These are phyloP conservation scores for Oryzias javanicus DNA, from an alignment of 2,113 vertebrate genomes.

Conservation along the genomic window DNA sequence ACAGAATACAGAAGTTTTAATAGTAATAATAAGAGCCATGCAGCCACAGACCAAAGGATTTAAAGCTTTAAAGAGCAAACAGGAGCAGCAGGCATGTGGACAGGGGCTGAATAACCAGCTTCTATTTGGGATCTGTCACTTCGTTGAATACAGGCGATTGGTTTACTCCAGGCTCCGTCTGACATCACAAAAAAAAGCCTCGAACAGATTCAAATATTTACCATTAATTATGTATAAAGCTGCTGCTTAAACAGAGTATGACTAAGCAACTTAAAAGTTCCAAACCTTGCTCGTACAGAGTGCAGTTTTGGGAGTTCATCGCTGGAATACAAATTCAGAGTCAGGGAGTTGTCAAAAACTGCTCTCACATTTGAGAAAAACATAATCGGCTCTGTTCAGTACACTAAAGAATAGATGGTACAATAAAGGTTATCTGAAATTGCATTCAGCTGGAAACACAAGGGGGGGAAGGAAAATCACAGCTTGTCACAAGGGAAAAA, in stretches of 20 bases:
- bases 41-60: no score
- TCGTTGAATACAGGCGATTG: constrained; percentile 11
- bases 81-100: constrained; percentile 12
- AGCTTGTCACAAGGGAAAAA: constrained; percentile 27
- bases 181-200: constrained; percentile 42
- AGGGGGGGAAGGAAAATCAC: constrained; percentile 11
- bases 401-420: constrained; percentile 5
- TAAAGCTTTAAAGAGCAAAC: constrained; percentile 4
- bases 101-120: background rate
- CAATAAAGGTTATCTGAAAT: constrained; percentile 24
- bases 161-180: constrained; percentile 38
- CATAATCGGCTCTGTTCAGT: constrained; percentile 21
- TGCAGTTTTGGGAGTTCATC: constrained; percentile 33
- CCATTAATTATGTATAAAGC: constrained; percentile 64
- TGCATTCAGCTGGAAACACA: background rate
- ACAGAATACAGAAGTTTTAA: no score
- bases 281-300: constrained; percentile 29
- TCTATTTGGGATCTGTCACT: constrained; percentile 35
- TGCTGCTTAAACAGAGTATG: constrained; percentile 50
- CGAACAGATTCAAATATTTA: constrained; percentile 58
- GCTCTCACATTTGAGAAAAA: constrained; percentile 33
- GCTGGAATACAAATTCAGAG: constrained; percentile 54
- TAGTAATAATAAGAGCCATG: no score
- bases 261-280: constrained; percentile 54
- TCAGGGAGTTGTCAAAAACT: background rate